Evolutionary conservation across 2,797 vertebrate genomes (phyloP).

Genomic region (Diplodus puntazzo): DNA sequence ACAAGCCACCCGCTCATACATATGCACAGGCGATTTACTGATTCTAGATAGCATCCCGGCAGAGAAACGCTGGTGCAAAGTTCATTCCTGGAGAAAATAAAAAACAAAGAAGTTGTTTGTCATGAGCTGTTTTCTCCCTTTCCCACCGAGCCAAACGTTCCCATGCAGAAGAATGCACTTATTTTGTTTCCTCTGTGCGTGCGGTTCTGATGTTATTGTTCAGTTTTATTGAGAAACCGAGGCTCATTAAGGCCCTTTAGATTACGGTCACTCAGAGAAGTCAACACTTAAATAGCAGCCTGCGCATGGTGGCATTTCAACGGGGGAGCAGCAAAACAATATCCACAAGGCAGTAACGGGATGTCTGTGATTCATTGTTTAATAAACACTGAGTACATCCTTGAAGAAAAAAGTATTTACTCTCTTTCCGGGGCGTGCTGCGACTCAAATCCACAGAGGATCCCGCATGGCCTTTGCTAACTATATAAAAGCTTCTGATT

Average conservation of each 20-base stretch:
- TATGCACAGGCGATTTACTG: slow-evolving; percentile 47
- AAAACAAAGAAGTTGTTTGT: slow-evolving; percentile 34
- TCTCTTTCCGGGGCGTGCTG: slow-evolving; percentile 31
- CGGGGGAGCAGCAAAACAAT: slow-evolving; percentile 25
- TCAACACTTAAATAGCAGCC: slow-evolving; percentile 31
- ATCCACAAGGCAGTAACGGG: slow-evolving; percentile 25
- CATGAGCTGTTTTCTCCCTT: slow-evolving; percentile 4
- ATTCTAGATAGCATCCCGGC: slow-evolving; percentile 24
- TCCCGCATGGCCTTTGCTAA: slow-evolving; percentile 63
- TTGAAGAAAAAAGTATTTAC: slow-evolving; percentile 44
- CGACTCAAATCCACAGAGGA: slow-evolving; percentile 68
- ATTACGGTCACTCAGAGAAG: slow-evolving; percentile 17
- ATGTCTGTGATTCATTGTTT: slow-evolving; percentile 65
- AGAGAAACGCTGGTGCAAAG: slow-evolving; percentile 24
- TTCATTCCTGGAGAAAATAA: slow-evolving; percentile 23
- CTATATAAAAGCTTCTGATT: slow-evolving; percentile 75
- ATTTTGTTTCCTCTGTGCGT: slow-evolving; percentile 16
- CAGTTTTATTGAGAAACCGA: slow-evolving; percentile 25
- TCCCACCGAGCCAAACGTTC: neutral
- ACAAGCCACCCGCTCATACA: slow-evolving; percentile 59
- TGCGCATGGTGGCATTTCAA: slow-evolving; percentile 44
- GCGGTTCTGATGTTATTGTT: slow-evolving; percentile 25
- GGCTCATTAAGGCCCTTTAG: slow-evolving; percentile 25
- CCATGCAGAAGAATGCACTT: neutral
- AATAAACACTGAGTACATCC: slow-evolving; percentile 58